Conservation (phyloP, 2,113 vertebrate genomes). For the Hirundichthys speculiger region DNA sequence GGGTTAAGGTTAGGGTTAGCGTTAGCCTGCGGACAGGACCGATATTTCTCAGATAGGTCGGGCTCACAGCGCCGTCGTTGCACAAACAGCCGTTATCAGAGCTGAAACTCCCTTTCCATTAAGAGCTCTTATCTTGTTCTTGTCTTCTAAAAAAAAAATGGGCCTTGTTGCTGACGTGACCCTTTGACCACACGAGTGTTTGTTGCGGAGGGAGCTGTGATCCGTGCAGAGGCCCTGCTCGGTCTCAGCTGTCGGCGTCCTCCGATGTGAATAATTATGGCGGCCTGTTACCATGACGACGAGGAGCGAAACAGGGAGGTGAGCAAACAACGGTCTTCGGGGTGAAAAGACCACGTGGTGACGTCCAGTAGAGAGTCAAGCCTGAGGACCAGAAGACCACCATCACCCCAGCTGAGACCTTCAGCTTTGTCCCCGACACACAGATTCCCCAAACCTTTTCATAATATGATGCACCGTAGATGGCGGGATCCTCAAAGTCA, state of each 20-base stretch:
- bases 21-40: slow-evolving; percentile 59
- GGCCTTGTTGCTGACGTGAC: slow-evolving; percentile 47
- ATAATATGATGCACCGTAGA: too few species aligned
- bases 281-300: slow-evolving; percentile 33
- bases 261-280: slow-evolving; percentile 34
- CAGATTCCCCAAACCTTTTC: too few species aligned
- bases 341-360: too few species aligned
- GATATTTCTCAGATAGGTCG: slow-evolving; percentile 51
- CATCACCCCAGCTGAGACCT: too few species aligned
- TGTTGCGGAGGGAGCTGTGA: slow-evolving; percentile 26
- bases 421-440: too few species aligned
- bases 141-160: slow-evolving; percentile 26
- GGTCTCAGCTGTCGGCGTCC: too few species aligned
- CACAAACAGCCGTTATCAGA: slow-evolving; percentile 59
- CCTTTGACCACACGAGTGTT: slow-evolving; percentile 47
- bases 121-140: slow-evolving; percentile 57
- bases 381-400: too few species aligned
- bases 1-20: too few species aligned
- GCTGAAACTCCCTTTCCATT: slow-evolving; percentile 65
- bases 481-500: too few species aligned
- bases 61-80: slow-evolving; percentile 39
- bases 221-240: neutral
- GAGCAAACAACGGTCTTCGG: slow-evolving; percentile 43
- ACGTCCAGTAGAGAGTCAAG: too few species aligned
- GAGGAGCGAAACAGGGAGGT: slow-evolving; percentile 32